phyloP scores from a whole-genome alignment of 2,797 vertebrate genomes.

The Coregonus suidteri region DNA sequence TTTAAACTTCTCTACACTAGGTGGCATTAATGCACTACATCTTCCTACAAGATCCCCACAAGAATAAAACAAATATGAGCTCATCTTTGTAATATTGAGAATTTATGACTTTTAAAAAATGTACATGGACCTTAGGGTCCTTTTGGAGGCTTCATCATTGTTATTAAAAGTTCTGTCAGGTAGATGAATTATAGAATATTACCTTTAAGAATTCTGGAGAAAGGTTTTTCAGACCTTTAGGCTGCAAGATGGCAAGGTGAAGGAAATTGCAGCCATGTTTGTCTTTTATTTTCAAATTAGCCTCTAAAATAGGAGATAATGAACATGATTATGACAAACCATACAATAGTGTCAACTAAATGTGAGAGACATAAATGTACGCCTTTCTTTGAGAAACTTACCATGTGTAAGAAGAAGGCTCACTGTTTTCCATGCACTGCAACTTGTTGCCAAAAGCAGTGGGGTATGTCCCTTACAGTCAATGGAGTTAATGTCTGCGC shows the following conservation, averaged over 20 bases:
- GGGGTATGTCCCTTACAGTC: constrained; percentile 84
- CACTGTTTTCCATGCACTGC: constrained; percentile 83
- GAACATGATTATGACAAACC: not conserved
- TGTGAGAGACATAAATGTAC: not conserved
- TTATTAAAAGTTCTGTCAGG: not conserved
- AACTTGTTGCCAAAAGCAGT: constrained; percentile 81
- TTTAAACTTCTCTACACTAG: constrained; percentile 14
- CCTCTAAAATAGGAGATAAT: constrained; percentile 62
- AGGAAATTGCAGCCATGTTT: constrained; percentile 82
- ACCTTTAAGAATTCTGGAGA: constrained; percentile 80
- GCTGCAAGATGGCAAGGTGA: constrained; percentile 83
- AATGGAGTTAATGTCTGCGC: constrained; percentile 80
- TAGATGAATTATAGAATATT: constrained; percentile 6
- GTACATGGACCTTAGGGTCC: not conserved
- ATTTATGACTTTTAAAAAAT: not conserved
- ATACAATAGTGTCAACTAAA: not conserved
- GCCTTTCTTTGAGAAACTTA: constrained; percentile 15
- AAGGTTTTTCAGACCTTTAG: constrained; percentile 82
- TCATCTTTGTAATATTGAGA: not conserved
- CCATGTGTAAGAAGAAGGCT: constrained; percentile 75
- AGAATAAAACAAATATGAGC: not conserved
- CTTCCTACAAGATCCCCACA: not conserved
- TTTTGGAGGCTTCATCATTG: not conserved
- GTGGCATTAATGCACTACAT: constrained; percentile 19
- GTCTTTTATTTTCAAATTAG: constrained; percentile 80